These are phyloP conservation scores for Catharus ustulatus DNA, from an alignment of 2,797 vertebrate genomes.

Conservation along the genomic window DNA sequence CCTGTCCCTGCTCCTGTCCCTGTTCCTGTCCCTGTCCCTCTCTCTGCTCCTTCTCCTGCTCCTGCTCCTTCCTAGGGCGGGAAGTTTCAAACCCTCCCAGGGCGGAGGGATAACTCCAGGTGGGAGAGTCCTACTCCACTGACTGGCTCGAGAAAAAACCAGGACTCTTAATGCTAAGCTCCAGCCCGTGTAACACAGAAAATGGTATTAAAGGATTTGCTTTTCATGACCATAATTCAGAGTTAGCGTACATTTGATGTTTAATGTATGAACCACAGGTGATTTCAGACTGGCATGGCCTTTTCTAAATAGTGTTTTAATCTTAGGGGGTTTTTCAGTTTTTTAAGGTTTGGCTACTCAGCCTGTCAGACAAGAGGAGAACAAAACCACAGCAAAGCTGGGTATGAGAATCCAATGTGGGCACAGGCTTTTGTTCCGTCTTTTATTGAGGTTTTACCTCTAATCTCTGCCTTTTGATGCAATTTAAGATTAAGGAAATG, in stretches of 20 bases:
- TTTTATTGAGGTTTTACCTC: slow-evolving; percentile 81
- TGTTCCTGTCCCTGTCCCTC: too few relatives aligned
- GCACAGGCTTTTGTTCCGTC: slow-evolving; percentile 76
- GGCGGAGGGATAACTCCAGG: background rate
- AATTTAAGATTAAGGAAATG: slow-evolving; percentile 83
- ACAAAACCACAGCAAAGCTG: slow-evolving; percentile 54
- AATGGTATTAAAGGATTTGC: slow-evolving; percentile 80
- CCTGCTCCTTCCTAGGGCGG: background rate
- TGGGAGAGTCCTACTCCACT: slow-evolving; percentile 3
- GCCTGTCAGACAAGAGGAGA: slow-evolving; percentile 70
- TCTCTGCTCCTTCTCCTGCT: background rate
- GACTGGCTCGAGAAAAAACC: background rate
- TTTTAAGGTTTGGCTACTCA: slow-evolving; percentile 72
- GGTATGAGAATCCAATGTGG: slow-evolving; percentile 71
- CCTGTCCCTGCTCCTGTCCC: too few relatives aligned
- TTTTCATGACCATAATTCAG: slow-evolving; percentile 81
- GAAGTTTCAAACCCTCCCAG: background rate
- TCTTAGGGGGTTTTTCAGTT: slow-evolving; percentile 62
- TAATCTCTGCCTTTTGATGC: slow-evolving; percentile 82
- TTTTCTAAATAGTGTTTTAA: slow-evolving; percentile 83
- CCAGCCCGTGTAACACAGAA: slow-evolving; percentile 69
- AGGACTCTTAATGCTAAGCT: slow-evolving; percentile 72
- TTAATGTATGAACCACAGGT: slow-evolving; percentile 83
- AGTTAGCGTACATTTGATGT: slow-evolving; percentile 82
- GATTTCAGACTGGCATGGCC: slow-evolving; percentile 75